A percentile compares a stretch with the other conserved stretches of the same genome.
Evolutionary conservation across 2,797 vertebrate genomes (phyloP).

Genomic region (Hippopotamyrus pictus): DNA sequence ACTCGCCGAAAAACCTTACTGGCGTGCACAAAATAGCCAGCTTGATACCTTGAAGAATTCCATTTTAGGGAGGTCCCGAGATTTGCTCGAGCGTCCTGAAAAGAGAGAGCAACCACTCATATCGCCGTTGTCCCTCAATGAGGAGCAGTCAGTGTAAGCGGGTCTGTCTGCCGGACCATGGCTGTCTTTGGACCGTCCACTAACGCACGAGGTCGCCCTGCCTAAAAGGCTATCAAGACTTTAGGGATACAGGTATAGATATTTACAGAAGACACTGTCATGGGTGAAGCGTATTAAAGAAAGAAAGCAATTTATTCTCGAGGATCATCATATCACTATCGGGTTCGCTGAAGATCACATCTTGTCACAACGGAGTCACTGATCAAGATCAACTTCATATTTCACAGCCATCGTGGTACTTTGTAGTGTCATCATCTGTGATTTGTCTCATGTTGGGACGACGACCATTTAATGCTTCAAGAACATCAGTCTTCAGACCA

Average conservation of each 20-base stretch:
- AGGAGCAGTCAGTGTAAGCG: conserved; percentile 9
- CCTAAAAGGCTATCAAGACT: conserved; percentile 17
- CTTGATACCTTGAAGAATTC: conserved; percentile 59
- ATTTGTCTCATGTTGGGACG: conserved; percentile 5
- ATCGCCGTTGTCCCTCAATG: not conserved
- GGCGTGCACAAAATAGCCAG: conserved; percentile 64
- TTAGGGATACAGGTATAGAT: not conserved
- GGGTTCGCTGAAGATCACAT: not conserved
- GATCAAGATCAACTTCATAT: not conserved
- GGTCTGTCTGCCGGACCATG: conserved; percentile 28
- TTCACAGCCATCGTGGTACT: not conserved
- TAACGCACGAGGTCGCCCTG: conserved; percentile 43
- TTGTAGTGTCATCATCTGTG: not conserved
- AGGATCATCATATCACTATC: conserved; percentile 5
- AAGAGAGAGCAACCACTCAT: not conserved
- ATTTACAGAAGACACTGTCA: not conserved
- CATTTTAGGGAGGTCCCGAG: conserved; percentile 63
- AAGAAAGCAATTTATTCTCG: not conserved
- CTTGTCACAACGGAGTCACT: not conserved
- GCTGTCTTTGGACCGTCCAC: conserved; percentile 41
- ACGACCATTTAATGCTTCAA: not conserved
- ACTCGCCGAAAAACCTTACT: conserved; percentile 33
- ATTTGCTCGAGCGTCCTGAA: conserved; percentile 11
- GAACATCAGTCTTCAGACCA: not conserved
- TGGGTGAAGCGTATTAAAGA: not conserved